phyloP scores from a whole-genome alignment of 2,797 vertebrate species.

The Harpagifer antarcticus region DNA sequence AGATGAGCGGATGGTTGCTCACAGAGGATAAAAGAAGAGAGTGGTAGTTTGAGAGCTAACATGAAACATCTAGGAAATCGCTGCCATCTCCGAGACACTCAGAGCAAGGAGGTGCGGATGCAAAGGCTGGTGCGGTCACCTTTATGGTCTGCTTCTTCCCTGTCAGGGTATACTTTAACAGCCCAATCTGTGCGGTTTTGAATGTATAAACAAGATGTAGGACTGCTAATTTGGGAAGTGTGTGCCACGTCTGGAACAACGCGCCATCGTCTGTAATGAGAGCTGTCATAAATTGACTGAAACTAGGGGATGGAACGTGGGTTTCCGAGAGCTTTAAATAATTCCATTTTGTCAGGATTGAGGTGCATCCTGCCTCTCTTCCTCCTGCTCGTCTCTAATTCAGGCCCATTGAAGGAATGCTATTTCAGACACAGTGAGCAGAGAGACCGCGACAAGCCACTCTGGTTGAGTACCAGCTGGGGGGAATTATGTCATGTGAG shows the following conservation, averaged over 20 bases:
- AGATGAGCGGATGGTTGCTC: conserved; percentile 18
- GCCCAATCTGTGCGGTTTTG: conserved; percentile 37
- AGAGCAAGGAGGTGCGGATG: conserved; percentile 29
- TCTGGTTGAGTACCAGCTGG: conserved; percentile 51
- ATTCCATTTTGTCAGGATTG: conserved; percentile 64
- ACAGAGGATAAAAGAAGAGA: conserved; percentile 40
- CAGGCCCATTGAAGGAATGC: conserved; percentile 43
- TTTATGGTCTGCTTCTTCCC: conserved; percentile 30
- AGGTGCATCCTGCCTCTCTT: conserved; percentile 45
- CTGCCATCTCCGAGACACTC: conserved; percentile 35
- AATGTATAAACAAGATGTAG: conserved; percentile 46
- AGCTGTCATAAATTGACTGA: conserved; percentile 43
- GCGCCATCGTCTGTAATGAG: conserved; percentile 41
- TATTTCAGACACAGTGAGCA: conserved; percentile 44
- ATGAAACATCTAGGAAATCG: conserved; percentile 57
- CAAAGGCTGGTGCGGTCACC: conserved; percentile 35
- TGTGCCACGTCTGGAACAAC: conserved; percentile 38
- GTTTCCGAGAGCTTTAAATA: conserved; percentile 64
- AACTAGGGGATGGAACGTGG: conserved; percentile 35
- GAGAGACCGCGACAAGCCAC: conserved; percentile 10
- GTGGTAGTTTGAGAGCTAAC: conserved; percentile 35
- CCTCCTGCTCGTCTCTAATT: conserved; percentile 56
- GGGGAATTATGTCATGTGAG: conserved; percentile 48
- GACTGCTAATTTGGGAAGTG: conserved; percentile 50
- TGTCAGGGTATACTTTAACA: conserved; percentile 48